phyloP scores from a whole-genome alignment of 2,888 invertebrate species.

The Timema podura region DNA sequence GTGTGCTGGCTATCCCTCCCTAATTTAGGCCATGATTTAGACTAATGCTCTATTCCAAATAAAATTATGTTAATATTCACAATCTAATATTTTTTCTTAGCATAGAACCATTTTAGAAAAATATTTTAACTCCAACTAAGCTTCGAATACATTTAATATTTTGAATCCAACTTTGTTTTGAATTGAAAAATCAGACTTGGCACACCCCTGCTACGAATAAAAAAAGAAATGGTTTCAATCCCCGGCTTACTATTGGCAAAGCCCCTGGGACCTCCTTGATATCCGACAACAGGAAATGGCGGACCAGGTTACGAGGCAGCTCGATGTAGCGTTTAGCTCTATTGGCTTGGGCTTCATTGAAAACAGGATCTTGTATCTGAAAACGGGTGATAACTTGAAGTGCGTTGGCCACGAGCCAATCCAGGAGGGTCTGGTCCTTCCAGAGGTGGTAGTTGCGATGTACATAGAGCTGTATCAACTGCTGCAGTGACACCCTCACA shows the following conservation, averaged over 20 bases:
- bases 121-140: no score
- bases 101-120: no score
- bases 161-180: no score
- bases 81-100: no score
- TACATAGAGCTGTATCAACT: conserved; percentile 69
- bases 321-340: conserved; percentile 59
- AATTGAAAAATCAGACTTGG: no score
- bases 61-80: no score
- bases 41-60: no score
- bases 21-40: no score
- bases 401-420: conserved; percentile 74
- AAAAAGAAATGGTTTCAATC: neutral
- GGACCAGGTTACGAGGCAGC: conserved; percentile 60
- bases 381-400: conserved; percentile 59
- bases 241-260: conserved; percentile 51
- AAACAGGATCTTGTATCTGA: conserved; percentile 56
- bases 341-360: conserved; percentile 59
- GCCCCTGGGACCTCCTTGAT: conserved; percentile 60
- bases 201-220: no score
- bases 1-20: no score
- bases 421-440: conserved; percentile 68
- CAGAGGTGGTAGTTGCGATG: conserved; percentile 70
- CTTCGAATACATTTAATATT: no score
- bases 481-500: conserved; percentile 49
- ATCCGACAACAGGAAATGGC: conserved; percentile 69